These are phyloP conservation scores for Sciurus carolinensis DNA, from an alignment of 2,797 vertebrate genomes.

Conservation along the genomic window DNA sequence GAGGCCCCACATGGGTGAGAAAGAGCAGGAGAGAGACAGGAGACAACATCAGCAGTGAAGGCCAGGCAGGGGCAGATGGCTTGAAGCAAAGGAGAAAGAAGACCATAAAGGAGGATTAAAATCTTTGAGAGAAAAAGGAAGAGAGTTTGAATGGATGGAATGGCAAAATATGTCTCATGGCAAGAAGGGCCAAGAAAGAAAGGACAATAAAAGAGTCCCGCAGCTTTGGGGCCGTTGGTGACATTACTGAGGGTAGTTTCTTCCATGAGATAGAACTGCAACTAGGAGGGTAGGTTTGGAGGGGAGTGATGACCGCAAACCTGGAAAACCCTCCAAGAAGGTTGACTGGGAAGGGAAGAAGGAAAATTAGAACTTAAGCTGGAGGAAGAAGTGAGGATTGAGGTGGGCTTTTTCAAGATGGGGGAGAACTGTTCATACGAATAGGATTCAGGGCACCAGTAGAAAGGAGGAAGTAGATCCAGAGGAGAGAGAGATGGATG, in stretches of 20 bases:
- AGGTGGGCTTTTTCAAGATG: not conserved
- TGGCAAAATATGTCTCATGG: not conserved
- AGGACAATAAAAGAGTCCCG: not conserved
- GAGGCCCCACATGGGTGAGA: not conserved
- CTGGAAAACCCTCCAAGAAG: not conserved
- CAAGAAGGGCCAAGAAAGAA: not conserved
- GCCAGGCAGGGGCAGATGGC: not conserved
- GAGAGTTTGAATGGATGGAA: not conserved
- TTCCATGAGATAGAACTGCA: not conserved
- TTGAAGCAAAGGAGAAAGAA: not conserved
- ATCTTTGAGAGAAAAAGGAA: not conserved
- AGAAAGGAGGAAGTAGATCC: not conserved
- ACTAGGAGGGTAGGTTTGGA: not conserved
- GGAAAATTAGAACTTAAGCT: not conserved
- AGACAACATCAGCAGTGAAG: not conserved
- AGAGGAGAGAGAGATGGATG: conserved; percentile 44
- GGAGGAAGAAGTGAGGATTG: not conserved
- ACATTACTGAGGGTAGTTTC: not conserved
- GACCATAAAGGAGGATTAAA: not conserved
- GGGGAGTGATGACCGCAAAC: not conserved
- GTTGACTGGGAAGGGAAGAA: not conserved
- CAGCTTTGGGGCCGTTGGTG: not conserved
- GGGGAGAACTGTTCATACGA: not conserved
- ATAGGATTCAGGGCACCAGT: not conserved
- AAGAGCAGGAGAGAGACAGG: not conserved